Evolutionary conservation across 2,888 invertebrate species (phyloP), one percentile per base, ranked within the genome.

Genomic region (Blera fallax): DNA sequence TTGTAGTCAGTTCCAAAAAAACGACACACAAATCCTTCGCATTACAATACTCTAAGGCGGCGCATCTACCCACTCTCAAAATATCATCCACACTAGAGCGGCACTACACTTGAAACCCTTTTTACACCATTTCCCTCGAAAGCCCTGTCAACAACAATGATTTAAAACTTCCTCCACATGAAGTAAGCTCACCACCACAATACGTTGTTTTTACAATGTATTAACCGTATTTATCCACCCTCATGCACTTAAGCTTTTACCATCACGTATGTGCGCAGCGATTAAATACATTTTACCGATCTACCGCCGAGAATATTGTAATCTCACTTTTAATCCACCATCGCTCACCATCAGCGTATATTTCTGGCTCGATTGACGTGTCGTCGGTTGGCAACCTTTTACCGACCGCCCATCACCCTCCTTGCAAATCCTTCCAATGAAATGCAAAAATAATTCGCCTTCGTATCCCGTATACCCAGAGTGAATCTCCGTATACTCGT

Each of bases 401-500:
- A 37, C 48, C 37, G 8, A 27, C 24, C 24, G 1, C 32, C 18
- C 50, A 34, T 7, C 40, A 6, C 4, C 40, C 3, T 11, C 16
- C 5, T 14, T 11, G 16, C 16, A 62, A 79, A 64, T 50, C 73
- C 43, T 58, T 62, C 45, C 16, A 77, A 82, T 76, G 76, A 82
- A 76, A 82, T 77, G 70, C 70, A 77, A 70, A 65, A 77, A 77
- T 77, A 76, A 77, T 82, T 65, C 58, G 54, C 45, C 64, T 48
- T 43, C 64, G 16, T 18, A 10, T 16, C 37, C 40, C 64, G 16
- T 18, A 10, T 16, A 16, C 27, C 16, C 21, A 34, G n/a, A 18
- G 24, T 24, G 37, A 32, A 37, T 24, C n/a, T 14, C 18, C 16
- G 16, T n/a, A n/a, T n/a, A n/a, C n/a, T n/a, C n/a, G n/a, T n/a